Evolutionary conservation across 1,140 invertebrate genomes (phyloP), one percentile per base, ranked within the genome.

Genomic region (Drosophila rufa): DNA sequence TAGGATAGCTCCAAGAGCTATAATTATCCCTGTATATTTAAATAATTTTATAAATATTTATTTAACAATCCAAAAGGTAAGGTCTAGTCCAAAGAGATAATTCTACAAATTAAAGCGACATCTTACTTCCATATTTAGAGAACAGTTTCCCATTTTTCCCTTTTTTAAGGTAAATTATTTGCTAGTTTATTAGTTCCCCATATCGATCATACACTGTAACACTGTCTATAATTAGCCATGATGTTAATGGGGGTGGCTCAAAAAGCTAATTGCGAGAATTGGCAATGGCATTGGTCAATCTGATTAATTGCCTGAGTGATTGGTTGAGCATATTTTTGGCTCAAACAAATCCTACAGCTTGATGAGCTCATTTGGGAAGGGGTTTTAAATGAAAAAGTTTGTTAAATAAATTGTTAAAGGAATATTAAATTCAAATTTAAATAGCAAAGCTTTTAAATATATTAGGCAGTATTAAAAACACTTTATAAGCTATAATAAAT

Each of bases 171-270:
- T 14, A 8, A 36, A 36, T 7, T 15, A 22, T 22, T 22, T 9
- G 0, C 17, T 9, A 15, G 2, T 22, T 38, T 15, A 4, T 38
- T 9, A 19, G 22, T 53, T 9, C 14, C 7, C 2, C 19, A 5
- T 40, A 22, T 5, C 19, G 53, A 55, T 40, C 19, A 5, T 1
- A 9, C 19, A 42, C 36, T 57, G 36, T 25, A 25, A 7, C 25
- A 25, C 55, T 40, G 30, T 70, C 67, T 70, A 68, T 68, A 70
- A 70, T 70, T 70, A 70, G 62, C 67, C 30, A 46, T 70, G 67
- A 70, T 70, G 33, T n/a, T n/a, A n/a, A 55, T 55, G 67, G 67
- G 48, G 67, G 67, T 65, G 67, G 62, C 46, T 66, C 25, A 14
- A 22, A 40, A 38, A 19, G 27, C 43, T 30, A 19, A 69, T 51